Conservation (phyloP, 2,888 invertebrate species). For the Lasius fuliginosus region DNA sequence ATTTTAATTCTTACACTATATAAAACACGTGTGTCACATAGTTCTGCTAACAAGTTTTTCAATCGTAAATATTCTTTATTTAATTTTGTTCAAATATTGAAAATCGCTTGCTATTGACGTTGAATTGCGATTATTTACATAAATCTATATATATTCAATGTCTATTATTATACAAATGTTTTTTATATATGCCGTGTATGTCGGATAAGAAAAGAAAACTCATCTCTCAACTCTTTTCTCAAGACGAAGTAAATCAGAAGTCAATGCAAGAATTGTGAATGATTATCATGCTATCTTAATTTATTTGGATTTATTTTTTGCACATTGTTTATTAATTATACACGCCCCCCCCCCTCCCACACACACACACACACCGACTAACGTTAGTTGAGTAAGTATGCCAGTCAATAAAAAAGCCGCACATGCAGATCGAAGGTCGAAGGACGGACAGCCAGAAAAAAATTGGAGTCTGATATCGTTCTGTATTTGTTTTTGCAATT, state of each 20-base stretch:
- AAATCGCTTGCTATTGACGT: neutral
- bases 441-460: slow-evolving; percentile 15
- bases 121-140: neutral
- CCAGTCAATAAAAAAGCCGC: neutral
- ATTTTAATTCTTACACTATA: slow-evolving; percentile 8
- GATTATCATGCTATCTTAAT: neutral
- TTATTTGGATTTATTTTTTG: neutral
- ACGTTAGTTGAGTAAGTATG: neutral
- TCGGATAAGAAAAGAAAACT: neutral
- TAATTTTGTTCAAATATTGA: neutral
- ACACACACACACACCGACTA: neutral
- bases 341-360: too few relatives aligned
- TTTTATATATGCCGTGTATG: neutral
- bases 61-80: slow-evolving; percentile 16
- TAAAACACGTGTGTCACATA: neutral
- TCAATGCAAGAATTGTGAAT: neutral
- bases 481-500: slow-evolving; percentile 28
- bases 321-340: neutral
- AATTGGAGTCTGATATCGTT: neutral
- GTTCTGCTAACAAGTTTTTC: neutral
- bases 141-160: neutral
- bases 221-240: too few relatives aligned
- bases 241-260: neutral
- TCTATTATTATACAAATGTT: neutral
- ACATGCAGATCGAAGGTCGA: neutral